Conservation (phyloP, 2,888 invertebrate species). For the Didymodactylos carnosus region DNA sequence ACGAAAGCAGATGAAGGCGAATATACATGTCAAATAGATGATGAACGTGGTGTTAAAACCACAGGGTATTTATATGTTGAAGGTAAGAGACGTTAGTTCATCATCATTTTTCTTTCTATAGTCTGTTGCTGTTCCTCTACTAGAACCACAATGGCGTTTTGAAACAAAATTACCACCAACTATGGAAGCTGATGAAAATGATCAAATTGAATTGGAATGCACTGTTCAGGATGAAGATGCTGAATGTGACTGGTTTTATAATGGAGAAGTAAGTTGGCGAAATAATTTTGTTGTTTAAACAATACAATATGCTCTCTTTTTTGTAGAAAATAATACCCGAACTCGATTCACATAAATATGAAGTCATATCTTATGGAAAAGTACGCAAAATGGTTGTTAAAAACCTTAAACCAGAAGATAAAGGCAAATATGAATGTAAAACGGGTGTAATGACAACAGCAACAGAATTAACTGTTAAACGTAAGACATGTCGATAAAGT, state of each 20-base stretch:
- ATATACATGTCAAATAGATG: conserved; percentile 64
- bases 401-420: neutral
- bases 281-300: neutral
- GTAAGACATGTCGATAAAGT: neutral
- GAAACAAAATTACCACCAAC: conserved; percentile 72
- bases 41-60: conserved; percentile 60
- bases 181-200: conserved; percentile 67
- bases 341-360: conserved; percentile 11
- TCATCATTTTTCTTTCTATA: no score
- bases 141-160: conserved; percentile 49
- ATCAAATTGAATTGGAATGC: conserved; percentile 71
- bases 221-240: conserved; percentile 88
- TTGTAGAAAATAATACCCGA: conserved; percentile 2
- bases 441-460: conserved; percentile 13
- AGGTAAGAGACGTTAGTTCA: neutral
- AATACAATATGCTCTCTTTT: neutral
- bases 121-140: neutral
- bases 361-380: conserved; percentile 1
- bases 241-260: conserved; percentile 79
- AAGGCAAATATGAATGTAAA: conserved; percentile 9
- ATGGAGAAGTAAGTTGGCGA: conserved; percentile 49
- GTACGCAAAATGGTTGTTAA: conserved; percentile 12
- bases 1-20: conserved; percentile 65
- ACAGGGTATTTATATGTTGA: conserved; percentile 54
- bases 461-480: neutral